Evolutionary conservation across 53 echinoderm and acorn worm species (phyloP), one percentile per base, ranked within the genome.

Genomic region (Holothuria leucospilota): DNA sequence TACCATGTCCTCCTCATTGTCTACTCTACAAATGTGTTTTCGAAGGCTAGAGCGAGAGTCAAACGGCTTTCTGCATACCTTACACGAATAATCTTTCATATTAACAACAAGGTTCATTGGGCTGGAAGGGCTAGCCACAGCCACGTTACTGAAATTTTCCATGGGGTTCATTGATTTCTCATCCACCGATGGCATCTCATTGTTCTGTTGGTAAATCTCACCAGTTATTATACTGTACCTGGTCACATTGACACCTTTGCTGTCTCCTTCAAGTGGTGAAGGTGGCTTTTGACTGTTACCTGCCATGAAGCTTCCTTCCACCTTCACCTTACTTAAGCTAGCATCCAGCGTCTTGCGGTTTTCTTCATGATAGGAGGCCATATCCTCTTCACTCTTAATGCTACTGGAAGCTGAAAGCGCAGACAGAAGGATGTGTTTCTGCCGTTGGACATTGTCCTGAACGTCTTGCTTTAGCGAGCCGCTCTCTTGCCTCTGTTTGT

Each of bases 21-120:
- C 86, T 29, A 84, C 88, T 65, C 86, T 80, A 81, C 96, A 96
- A 70, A 94, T 91, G 81, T 96, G 96, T 83, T 96, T 96, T 49
- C 96, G 84, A 30, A 96, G 77, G 52, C 96, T 93, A 59, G 96
- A 96, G 78, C 94, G 92, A 70, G 92, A 92, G 64, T 88, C 89
- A 58, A 90, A 96, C 24, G 70, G 69, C 92, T 96, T 94, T 86
- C 89, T 91, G 85, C 96, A 96, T 59, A 92, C 96, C 84, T 94
- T 96, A 68, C 96, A 96, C 15, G 92, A 89, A 87, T 96, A 96
- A 84, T 86, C 94, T 56, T 95, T 91, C 73, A 70, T 73, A 40
- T 88, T 88, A 67, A 67, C 30, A 24, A 80, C 80, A 5, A 80
- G 80, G 24, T 80, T 95, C 95, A 24, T 90, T 63, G 78, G 90